Percentiles rank a stretch among this genome's conserved stretches.
phyloP scores from a whole-genome alignment of 2,888 invertebrate species.

The Microctonus brassicae region DNA sequence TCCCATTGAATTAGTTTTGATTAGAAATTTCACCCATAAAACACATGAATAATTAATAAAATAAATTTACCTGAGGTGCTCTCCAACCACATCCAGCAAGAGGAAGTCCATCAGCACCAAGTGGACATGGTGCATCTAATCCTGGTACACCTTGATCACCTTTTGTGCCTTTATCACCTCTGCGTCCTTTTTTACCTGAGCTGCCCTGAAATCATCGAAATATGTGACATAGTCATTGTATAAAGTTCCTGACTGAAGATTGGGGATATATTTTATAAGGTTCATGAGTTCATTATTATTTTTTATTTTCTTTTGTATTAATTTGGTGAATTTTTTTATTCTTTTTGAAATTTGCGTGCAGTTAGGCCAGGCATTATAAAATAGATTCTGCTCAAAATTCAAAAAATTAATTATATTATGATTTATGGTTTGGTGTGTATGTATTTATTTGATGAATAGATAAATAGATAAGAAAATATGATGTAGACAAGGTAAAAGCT shows the following conservation, averaged over 20 bases:
- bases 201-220: conserved; percentile 80
- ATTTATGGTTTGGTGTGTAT: not conserved
- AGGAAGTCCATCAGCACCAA: conserved; percentile 95
- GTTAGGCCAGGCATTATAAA: conserved; percentile 61
- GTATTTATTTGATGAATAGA: not conserved
- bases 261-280: not conserved
- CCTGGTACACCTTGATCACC: conserved; percentile 98
- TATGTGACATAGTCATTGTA: not conserved
- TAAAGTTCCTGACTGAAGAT: not conserved
- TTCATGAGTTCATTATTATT: not conserved
- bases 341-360: conserved; percentile 51
- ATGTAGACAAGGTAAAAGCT: not conserved
- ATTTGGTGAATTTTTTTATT: not conserved
- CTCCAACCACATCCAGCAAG: conserved; percentile 96
- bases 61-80: conserved; percentile 80
- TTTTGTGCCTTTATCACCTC: conserved; percentile 92
- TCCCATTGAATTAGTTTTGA: not conserved
- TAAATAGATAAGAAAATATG: conserved; percentile 14
- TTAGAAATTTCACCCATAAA: not conserved
- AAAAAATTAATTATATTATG: not conserved
- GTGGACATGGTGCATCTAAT: conserved; percentile 97
- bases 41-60: not conserved
- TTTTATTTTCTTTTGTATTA: not conserved
- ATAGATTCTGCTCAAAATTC: conserved; percentile 23
- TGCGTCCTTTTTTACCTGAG: conserved; percentile 89